Base-by-base conservation (phyloP, 2,797 vertebrate genomes). In the Bradypodion pumilum region DNA sequence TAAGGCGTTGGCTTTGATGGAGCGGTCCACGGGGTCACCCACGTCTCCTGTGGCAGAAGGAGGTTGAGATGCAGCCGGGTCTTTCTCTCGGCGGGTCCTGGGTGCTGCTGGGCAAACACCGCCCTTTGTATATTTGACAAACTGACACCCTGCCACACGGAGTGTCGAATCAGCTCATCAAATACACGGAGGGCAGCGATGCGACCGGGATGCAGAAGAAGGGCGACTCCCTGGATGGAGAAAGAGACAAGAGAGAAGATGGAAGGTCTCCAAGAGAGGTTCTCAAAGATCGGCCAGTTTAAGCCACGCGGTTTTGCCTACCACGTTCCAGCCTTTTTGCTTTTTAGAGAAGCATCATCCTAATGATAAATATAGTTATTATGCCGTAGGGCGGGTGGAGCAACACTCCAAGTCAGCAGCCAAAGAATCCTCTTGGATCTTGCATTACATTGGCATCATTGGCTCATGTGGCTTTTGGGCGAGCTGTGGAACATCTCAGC, bases 51-150 rank as follows among this genome's bases (percentile, higher is more conserved):
- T 23, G 2, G 37, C 42, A 70, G 69, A 4, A 1, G 8, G 12
- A 3, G 1, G 19, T 19, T 56, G 60, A 76, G 66, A 46, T 74
- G 35, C 0, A 2, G 16, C 15, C 0, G 13, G 5, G 21, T 56
- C 52, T 56, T 19, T 19, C 52, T n/a, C 74, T 65, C 8, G 0
- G 1, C 25, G 0, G 1, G 4, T 29, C 9, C 0, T 13, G 10
- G 0, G 0, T 1, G 94, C 19, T 19, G 96, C 90, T 95, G 91
- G 66, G 94, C 96, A 96, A 93, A 92, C 98, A 95, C 97, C 97
- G 97, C 98, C 97, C 98, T 99, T 99, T 97, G 98, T 97, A 98
- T 99, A 99, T 99, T 99, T 99, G 98, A 99, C 98, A 99, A 99
- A 99, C 98, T 99, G 98, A 99, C 98, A 99, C 98, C 98, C 97